Conservation (phyloP, 2,888 invertebrate species). For the Euclidia mi region DNA sequence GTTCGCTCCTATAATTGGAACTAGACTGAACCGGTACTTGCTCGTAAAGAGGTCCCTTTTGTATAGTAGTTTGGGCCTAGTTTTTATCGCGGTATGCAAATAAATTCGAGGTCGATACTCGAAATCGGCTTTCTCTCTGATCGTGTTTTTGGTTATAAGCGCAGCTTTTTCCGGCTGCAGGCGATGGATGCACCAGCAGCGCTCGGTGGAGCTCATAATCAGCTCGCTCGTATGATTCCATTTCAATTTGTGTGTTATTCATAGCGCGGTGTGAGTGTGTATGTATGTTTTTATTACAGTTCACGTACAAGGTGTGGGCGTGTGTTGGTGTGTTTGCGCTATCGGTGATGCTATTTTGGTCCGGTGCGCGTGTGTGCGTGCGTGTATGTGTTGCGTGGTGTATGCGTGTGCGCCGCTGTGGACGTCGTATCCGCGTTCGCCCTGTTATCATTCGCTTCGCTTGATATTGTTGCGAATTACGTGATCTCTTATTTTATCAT, state of each 20-base stretch:
- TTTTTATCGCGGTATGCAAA: slow-evolving; percentile 68
- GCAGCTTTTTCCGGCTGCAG: slow-evolving; percentile 33
- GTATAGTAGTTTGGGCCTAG: slow-evolving; percentile 59
- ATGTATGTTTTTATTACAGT: slow-evolving; percentile 88
- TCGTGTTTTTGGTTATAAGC: slow-evolving; percentile 35
- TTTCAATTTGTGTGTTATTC: slow-evolving; percentile 84
- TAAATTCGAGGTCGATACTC: slow-evolving; percentile 63
- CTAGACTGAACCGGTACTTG: slow-evolving; percentile 81
- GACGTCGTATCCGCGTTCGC: slow-evolving; percentile 81
- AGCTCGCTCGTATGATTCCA: slow-evolving; percentile 77
- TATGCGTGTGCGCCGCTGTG: slow-evolving; percentile 62
- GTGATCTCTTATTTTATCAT: slow-evolving; percentile 55
- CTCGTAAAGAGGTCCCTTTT: slow-evolving; percentile 62
- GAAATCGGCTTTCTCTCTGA: slow-evolving; percentile 72
- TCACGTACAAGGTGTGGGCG: slow-evolving; percentile 86
- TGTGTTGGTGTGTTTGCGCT: slow-evolving; percentile 89
- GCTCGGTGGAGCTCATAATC: slow-evolving; percentile 56
- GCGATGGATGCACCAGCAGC: slow-evolving; percentile 25
- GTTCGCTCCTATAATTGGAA: slow-evolving; percentile 78
- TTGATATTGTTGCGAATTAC: slow-evolving; percentile 75
- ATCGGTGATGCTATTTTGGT: slow-evolving; percentile 86
- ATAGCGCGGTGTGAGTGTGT: slow-evolving; percentile 76
- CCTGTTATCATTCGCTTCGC: slow-evolving; percentile 82
- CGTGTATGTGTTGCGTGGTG: slow-evolving; percentile 53
- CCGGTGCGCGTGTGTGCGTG: slow-evolving; percentile 65